A percentile compares a stretch with the other conserved stretches of the same genome.
phyloP scores from a whole-genome alignment of 2,113 vertebrate genomes.

The Cryptomyrus ogoouensis region DNA sequence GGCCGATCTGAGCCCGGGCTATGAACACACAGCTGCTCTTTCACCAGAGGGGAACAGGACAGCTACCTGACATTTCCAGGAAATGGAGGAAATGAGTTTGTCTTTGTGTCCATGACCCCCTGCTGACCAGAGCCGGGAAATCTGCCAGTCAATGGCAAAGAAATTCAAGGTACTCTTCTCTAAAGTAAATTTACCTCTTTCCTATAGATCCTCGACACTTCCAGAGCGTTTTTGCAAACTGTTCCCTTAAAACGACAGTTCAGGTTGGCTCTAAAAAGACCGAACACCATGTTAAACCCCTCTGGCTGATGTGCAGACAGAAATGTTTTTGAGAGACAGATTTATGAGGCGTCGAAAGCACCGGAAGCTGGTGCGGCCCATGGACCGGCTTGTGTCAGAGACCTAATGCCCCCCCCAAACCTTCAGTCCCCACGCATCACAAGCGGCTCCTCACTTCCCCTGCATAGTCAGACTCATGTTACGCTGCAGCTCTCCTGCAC shows the following conservation, averaged over 20 bases:
- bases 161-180: neutral
- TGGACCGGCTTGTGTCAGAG: neutral
- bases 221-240: neutral
- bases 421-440: neutral
- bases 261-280: neutral
- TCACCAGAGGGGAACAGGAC: neutral
- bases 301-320: neutral
- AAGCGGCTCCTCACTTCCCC: neutral
- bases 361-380: neutral
- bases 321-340: neutral
- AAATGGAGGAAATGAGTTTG: neutral
- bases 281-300: neutral
- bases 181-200: neutral
- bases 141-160: neutral
- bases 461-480: neutral
- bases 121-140: neutral
- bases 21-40: neutral
- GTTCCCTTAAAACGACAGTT: neutral
- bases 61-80: slow-evolving; percentile 5
- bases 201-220: neutral
- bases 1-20: neutral
- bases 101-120: neutral
- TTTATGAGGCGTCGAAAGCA: neutral
- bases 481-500: neutral
- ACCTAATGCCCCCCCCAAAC: neutral